phyloP scores from a whole-genome alignment of 2,797 vertebrate species.

The Eidolon dupreanum region DNA sequence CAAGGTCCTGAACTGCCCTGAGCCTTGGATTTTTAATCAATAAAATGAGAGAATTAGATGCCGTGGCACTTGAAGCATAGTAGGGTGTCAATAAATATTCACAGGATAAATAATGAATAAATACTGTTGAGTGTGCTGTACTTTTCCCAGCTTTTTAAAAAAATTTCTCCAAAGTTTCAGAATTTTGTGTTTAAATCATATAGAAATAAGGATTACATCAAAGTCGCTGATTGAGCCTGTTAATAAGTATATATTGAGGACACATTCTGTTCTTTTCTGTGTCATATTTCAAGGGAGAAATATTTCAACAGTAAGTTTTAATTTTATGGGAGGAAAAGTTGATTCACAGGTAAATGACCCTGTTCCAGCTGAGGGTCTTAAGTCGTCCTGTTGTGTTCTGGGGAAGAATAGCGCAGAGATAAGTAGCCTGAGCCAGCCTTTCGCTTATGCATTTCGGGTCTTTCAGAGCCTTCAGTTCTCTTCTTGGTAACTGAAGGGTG shows the following conservation, averaged over 20 bases:
- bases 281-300: background rate
- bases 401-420: background rate
- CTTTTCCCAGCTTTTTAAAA: background rate
- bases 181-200: background rate
- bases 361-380: background rate
- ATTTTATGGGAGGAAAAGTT: background rate
- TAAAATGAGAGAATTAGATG: background rate
- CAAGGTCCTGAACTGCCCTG: background rate
- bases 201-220: slow-evolving; percentile 10
- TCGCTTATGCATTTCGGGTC: background rate
- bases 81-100: background rate
- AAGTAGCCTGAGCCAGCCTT: background rate
- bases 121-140: background rate
- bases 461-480: background rate
- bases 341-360: background rate
- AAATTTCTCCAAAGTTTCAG: background rate
- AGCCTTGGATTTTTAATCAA: background rate
- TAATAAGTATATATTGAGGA: background rate
- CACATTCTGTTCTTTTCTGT: background rate
- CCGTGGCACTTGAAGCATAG: background rate
- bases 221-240: background rate
- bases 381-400: background rate
- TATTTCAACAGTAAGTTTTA: slow-evolving; percentile 6
- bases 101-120: background rate
- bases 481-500: background rate